phyloP scores from a whole-genome alignment of 2,113 vertebrate species.

The Origma solitaria region DNA sequence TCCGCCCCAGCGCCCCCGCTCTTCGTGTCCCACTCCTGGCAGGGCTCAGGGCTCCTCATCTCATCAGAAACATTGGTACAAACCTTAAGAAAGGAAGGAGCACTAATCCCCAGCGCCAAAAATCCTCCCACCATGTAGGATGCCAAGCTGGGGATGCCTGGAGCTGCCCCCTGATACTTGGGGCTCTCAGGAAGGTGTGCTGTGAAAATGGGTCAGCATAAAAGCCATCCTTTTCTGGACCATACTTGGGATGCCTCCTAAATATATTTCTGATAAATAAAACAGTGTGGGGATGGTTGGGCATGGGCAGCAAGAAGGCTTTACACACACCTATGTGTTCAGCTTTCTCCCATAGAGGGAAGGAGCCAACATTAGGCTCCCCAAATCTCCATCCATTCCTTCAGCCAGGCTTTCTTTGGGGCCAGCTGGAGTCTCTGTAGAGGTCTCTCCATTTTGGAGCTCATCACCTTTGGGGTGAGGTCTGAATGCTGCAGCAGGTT shows the following conservation, averaged over 20 bases:
- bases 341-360: not conserved
- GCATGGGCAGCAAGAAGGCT: not conserved
- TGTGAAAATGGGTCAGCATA: not conserved
- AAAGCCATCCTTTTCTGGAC: not conserved
- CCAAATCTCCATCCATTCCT: not conserved
- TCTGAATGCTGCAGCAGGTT: not conserved
- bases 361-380: not conserved
- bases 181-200: rapidly evolving
- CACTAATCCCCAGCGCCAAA: not conserved
- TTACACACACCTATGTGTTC: not conserved
- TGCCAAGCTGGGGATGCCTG: not conserved
- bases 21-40: rapidly evolving
- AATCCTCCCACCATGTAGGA: not conserved
- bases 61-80: not conserved
- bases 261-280: not conserved
- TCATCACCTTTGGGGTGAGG: rapidly evolving
- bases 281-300: not conserved
- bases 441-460: not conserved
- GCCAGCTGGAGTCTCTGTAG: not conserved
- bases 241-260: not conserved
- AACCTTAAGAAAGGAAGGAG: not conserved
- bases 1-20: rapidly evolving
- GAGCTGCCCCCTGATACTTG: not conserved
- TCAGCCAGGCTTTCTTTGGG: not conserved
- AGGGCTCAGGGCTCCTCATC: not conserved